phyloP scores from a whole-genome alignment of 1,140 invertebrate species.

The Neuroterus valhalla region DNA sequence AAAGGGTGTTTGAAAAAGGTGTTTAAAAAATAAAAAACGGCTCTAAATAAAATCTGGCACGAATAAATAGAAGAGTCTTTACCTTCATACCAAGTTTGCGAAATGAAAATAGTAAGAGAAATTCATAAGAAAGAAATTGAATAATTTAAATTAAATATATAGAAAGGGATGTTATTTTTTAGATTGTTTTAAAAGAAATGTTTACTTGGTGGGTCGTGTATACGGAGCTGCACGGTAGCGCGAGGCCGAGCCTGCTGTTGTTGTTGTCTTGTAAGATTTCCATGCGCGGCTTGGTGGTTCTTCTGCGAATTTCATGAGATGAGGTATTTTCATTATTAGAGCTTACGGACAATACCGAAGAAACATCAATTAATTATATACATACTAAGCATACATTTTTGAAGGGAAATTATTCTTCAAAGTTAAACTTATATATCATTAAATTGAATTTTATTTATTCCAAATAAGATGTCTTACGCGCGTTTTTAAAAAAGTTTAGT shows the following conservation, averaged over 20 bases:
- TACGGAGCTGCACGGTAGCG: conserved; percentile 72
- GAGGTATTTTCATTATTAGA: conserved; percentile 63
- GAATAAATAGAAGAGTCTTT: not conserved
- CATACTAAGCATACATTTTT: conserved; percentile 4
- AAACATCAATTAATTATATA: conserved; percentile 26
- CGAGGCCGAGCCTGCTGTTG: conserved; percentile 70
- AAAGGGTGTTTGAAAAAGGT: too few relatives aligned
- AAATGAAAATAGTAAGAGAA: not conserved
- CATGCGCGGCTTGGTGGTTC: conserved; percentile 73
- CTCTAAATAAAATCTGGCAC: not conserved
- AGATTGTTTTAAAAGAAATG: conserved; percentile 32
- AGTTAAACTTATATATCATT: not conserved
- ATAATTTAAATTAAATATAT: conserved; percentile 39
- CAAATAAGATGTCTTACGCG: conserved; percentile 11
- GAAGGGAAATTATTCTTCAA: not conserved
- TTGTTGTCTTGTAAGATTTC: conserved; percentile 75
- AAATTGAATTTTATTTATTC: not conserved
- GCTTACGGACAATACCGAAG: conserved; percentile 45
- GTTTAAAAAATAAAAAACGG: not conserved
- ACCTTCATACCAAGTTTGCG: not conserved
- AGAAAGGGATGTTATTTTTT: conserved; percentile 26
- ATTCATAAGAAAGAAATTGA: conserved; percentile 2
- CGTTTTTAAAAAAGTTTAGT: conserved; percentile 6
- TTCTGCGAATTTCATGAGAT: conserved; percentile 73
- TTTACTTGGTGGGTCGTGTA: conserved; percentile 73